Conservation (phyloP, 2,113 vertebrate species). For the Panthera tigris region DNA sequence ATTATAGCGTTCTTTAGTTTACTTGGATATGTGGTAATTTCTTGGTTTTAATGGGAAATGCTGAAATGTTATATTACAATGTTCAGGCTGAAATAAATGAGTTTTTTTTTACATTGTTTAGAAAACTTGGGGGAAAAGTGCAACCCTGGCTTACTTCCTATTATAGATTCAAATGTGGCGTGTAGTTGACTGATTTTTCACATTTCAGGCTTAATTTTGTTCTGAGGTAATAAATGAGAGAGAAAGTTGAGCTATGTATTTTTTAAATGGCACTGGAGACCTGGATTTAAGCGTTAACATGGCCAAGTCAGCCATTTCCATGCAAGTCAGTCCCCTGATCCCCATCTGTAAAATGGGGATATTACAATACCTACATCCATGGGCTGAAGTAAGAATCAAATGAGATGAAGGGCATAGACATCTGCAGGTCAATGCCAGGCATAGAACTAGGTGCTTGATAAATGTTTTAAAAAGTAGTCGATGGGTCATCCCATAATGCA, state of each 20-base stretch:
- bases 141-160: background rate
- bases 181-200: background rate
- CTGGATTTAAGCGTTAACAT: background rate
- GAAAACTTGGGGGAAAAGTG: constrained; percentile 30
- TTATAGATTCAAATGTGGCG: background rate
- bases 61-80: constrained; percentile 57
- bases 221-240: background rate
- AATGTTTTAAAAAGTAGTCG: background rate
- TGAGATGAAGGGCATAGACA: background rate
- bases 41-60: constrained; percentile 70
- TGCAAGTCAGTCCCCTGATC: background rate
- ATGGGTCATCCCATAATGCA: background rate
- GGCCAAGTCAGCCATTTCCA: background rate
- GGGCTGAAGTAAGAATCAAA: background rate
- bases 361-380: background rate
- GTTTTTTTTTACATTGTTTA: constrained; percentile 33
- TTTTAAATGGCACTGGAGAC: background rate
- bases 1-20: constrained; percentile 50
- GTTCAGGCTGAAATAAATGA: constrained; percentile 56
- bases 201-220: background rate
- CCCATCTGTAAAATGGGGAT: background rate
- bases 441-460: background rate
- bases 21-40: constrained; percentile 59
- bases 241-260: background rate
- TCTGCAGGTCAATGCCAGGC: background rate